Evolutionary conservation across 2,888 invertebrate genomes (phyloP).

Genomic region (Phalangium opilio): DNA sequence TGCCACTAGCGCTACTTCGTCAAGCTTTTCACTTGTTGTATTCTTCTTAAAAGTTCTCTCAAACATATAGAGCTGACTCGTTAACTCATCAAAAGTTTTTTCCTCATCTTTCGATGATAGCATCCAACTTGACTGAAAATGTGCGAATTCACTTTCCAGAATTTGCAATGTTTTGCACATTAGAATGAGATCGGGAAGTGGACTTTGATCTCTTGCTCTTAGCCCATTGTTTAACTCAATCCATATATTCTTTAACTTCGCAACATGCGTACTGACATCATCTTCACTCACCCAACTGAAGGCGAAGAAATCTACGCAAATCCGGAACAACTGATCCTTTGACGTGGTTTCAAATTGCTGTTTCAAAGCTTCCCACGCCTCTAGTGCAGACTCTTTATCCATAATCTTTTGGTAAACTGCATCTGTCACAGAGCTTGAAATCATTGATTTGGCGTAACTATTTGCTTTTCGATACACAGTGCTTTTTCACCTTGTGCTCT

Average conservation of each 20-base stretch:
- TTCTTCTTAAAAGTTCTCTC: conserved; percentile 2
- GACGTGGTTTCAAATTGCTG: not conserved
- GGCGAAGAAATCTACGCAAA: not conserved
- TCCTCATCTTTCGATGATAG: not conserved
- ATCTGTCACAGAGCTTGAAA: conserved; percentile 3
- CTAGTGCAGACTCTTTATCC: conserved; percentile 1
- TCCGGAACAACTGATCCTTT: conserved; percentile 1
- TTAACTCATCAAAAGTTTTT: not conserved
- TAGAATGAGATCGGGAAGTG: conserved; percentile 1
- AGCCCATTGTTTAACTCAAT: conserved; percentile 4
- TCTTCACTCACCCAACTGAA: not conserved
- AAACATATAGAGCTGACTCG: not conserved
- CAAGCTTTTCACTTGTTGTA: not conserved
- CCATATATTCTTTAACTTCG: not conserved
- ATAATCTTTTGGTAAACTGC: conserved; percentile 3
- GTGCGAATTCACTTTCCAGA: not conserved
- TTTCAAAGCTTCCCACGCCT: conserved; percentile 4
- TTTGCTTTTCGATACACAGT: no score
- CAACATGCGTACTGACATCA: not conserved
- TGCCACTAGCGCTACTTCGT: not conserved
- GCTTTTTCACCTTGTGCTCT: no score
- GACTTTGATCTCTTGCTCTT: not conserved
- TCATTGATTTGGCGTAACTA: no score
- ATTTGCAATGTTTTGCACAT: conserved; percentile 3
- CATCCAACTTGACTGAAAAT: conserved; percentile 2